A percentile compares a stretch with the other conserved stretches of the same genome.
phyloP scores from a whole-genome alignment of 2,888 invertebrate species.

The Apamea monoglypha region DNA sequence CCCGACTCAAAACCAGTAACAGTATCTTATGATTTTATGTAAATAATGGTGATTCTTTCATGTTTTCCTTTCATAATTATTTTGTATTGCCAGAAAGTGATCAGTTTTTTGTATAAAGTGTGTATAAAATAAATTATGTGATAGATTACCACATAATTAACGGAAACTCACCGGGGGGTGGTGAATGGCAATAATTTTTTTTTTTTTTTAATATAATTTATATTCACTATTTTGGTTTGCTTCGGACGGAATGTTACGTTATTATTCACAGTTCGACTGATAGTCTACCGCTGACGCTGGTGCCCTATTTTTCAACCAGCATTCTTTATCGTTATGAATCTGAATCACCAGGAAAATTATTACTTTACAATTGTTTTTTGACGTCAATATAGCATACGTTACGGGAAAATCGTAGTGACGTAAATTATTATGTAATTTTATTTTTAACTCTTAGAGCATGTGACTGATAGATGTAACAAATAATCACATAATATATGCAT shows the following conservation, averaged over 20 bases:
- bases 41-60: background rate
- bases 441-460: background rate
- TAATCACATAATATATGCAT: background rate
- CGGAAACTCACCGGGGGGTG: background rate
- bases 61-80: background rate
- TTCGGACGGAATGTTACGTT: background rate
- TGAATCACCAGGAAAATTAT: conserved; percentile 28
- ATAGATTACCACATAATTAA: background rate
- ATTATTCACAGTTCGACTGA: background rate
- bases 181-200: background rate
- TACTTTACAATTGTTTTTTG: background rate
- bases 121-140: background rate
- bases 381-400: conserved; percentile 24
- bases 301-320: conserved; percentile 1
- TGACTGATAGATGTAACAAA: background rate
- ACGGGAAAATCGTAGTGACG: conserved; percentile 28
- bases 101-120: too few species aligned
- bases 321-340: background rate
- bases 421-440: conserved; percentile 35
- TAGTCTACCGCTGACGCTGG: background rate
- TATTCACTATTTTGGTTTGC: background rate
- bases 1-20: background rate
- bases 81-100: background rate
- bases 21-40: background rate
- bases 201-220: background rate